Percentiles rank a stretch among this genome's conserved stretches.
Evolutionary conservation across 2,113 vertebrate species (phyloP).

Genomic region (human): GRCh38 chr11:19528001-19528500

Average conservation of each 20-base stretch:
- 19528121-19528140: neutral
- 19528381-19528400: fast-evolving
- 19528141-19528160: fast-evolving
- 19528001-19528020: neutral
- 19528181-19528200: no score
- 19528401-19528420: fast-evolving
- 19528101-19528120: neutral
- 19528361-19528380: neutral
- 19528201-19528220: neutral
- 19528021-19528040: fast-evolving
- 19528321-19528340: neutral
- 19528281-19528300: neutral
- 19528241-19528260: neutral
- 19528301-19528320: neutral
- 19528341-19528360: neutral
- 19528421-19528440: neutral
- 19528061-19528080: neutral
- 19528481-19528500: neutral
- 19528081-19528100: neutral
- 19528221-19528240: neutral
- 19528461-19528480: neutral
- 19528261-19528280: neutral
- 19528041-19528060: neutral
- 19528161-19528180: fast-evolving
- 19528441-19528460: neutral